Conservation (phyloP, 2,113 vertebrate species). For the Mugil cephalus region DNA sequence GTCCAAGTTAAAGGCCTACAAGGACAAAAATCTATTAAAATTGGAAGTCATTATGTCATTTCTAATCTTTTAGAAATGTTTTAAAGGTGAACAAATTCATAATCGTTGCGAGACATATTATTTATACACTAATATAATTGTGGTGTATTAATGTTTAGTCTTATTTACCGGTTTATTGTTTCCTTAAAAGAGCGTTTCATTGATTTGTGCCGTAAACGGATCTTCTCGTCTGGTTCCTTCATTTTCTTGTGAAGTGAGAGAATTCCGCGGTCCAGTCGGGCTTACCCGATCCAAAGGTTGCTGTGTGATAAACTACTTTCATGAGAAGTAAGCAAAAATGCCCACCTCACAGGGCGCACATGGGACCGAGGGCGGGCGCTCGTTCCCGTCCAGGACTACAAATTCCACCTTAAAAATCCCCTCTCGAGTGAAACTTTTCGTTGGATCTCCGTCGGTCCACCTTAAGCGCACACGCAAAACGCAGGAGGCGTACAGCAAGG, state of each 20-base stretch:
- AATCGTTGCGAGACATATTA: too few species aligned
- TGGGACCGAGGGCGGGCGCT: conserved; percentile 46
- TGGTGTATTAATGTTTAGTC: too few species aligned
- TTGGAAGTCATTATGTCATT: too few species aligned
- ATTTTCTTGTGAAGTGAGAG: background rate
- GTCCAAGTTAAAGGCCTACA: too few species aligned
- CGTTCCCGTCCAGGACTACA: conserved; percentile 44
- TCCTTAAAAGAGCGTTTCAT: background rate
- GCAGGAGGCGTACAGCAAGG: conserved; percentile 83
- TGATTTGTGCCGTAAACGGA: background rate
- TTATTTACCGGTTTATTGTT: background rate
- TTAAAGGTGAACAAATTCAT: too few species aligned
- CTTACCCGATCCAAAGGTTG: background rate
- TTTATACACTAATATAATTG: too few species aligned
- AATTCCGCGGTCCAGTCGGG: background rate
- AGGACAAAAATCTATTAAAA: too few species aligned
- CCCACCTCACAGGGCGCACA: conserved; percentile 30
- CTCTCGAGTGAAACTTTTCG: conserved; percentile 73
- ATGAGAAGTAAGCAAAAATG: background rate
- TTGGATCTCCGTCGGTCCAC: conserved; percentile 77
- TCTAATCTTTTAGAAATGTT: too few species aligned
- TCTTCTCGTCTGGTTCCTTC: too few species aligned
- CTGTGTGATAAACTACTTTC: too few species aligned
- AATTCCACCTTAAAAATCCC: conserved; percentile 84
- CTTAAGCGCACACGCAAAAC: conserved; percentile 88